phyloP scores from a whole-genome alignment of 2,888 invertebrate species.

The Drosophila demipolita region DNA sequence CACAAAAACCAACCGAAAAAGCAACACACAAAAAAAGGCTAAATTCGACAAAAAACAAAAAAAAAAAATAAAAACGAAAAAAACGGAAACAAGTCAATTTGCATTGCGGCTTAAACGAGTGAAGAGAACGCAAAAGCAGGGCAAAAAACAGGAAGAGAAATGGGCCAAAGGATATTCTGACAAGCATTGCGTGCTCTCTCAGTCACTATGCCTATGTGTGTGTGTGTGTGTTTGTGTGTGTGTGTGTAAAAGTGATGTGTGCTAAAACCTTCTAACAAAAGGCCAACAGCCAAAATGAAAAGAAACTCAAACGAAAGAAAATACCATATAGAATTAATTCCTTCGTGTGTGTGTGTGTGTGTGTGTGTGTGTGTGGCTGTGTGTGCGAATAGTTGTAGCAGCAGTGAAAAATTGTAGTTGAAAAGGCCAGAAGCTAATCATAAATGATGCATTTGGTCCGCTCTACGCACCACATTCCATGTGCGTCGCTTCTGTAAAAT shows the following conservation, averaged over 20 bases:
- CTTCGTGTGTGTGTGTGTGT: neutral
- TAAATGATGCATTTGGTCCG: conserved; percentile 41
- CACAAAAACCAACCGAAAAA: conserved; percentile 13
- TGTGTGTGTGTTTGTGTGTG: neutral
- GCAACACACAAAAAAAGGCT: conserved; percentile 2
- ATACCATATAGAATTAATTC: conserved; percentile 28
- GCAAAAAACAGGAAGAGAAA: conserved; percentile 41
- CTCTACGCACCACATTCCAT: neutral
- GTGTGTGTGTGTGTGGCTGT: neutral
- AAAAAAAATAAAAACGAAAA: conserved; percentile 14
- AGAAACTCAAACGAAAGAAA: conserved; percentile 18
- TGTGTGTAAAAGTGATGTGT: conserved; percentile 12
- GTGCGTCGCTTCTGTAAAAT: conserved; percentile 16
- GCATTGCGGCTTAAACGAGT: conserved; percentile 77
- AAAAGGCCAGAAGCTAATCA: conserved; percentile 49
- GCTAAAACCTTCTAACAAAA: conserved; percentile 35
- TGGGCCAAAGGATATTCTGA: conserved; percentile 50
- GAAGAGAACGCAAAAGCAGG: conserved; percentile 38
- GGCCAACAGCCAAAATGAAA: conserved; percentile 23
- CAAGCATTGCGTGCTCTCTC: conserved; percentile 29
- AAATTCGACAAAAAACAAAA: conserved; percentile 13
- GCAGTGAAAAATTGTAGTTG: conserved; percentile 14
- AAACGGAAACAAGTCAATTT: conserved; percentile 78
- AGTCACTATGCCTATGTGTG: neutral
- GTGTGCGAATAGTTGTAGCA: conserved; percentile 1